phyloP scores from a whole-genome alignment of 2,113 vertebrate genomes.

The Zeus faber region DNA sequence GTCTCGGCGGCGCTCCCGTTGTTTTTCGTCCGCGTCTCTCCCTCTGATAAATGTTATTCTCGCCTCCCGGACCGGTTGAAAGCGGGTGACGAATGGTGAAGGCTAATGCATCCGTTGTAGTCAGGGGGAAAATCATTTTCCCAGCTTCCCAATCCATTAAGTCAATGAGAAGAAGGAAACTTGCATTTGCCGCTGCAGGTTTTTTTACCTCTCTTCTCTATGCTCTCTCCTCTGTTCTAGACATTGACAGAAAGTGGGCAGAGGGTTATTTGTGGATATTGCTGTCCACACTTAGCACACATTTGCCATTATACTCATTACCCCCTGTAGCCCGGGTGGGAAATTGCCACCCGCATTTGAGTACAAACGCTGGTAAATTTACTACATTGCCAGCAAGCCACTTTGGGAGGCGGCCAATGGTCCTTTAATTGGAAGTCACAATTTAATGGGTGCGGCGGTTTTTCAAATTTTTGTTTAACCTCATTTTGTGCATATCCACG shows the following conservation, averaged over 20 bases:
- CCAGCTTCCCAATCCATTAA: conserved; percentile 42
- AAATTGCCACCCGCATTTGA: background rate
- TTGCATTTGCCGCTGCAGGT: conserved; percentile 17
- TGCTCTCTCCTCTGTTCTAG: background rate
- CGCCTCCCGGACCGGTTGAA: too few relatives aligned
- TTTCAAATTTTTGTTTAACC: too few relatives aligned
- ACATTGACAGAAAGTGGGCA: conserved; percentile 5
- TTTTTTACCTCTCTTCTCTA: too few relatives aligned
- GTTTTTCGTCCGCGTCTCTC: too few relatives aligned
- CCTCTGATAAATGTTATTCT: too few relatives aligned
- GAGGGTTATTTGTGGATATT: background rate
- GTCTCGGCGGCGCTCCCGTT: too few relatives aligned
- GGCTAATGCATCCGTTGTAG: conserved; percentile 47
- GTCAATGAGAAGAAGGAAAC: conserved; percentile 24
- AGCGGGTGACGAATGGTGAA: too few relatives aligned
- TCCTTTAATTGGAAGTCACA: too few relatives aligned
- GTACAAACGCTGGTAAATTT: background rate
- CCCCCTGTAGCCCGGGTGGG: background rate
- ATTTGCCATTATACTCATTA: background rate
- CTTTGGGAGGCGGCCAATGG: too few relatives aligned
- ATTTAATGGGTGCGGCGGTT: too few relatives aligned
- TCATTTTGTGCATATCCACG: too few relatives aligned
- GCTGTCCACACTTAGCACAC: background rate
- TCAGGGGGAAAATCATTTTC: conserved; percentile 49
- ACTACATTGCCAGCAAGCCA: too few relatives aligned